Conservation (phyloP, 1,140 invertebrate species). For the Zelostemma sp. region DNA sequence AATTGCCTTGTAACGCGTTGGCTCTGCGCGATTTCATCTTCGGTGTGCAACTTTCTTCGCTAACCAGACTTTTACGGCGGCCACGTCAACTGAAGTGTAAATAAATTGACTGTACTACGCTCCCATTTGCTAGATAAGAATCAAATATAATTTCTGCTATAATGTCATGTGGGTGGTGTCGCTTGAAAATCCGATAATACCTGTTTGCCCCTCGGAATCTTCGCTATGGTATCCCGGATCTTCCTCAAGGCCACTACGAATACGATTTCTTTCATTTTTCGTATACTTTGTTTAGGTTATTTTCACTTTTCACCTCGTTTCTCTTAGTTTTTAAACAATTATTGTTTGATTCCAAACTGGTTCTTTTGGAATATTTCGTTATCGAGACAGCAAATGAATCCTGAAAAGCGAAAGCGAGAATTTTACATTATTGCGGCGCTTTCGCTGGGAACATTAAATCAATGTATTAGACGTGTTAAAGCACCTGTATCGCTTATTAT, state of each 20-base stretch:
- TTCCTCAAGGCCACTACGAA: conserved; percentile 33
- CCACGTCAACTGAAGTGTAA: conserved; percentile 57
- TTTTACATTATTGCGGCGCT: too few species aligned
- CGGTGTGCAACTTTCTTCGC: neutral
- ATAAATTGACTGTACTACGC: conserved; percentile 63
- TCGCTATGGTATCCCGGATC: conserved; percentile 30
- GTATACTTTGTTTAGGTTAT: neutral
- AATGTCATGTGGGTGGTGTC: conserved; percentile 47
- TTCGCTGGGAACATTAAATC: too few species aligned
- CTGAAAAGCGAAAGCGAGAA: too few species aligned
- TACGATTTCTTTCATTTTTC: conserved; percentile 44
- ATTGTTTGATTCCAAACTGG: too few species aligned
- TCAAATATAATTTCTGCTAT: conserved; percentile 66
- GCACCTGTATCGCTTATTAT: conserved; percentile 28
- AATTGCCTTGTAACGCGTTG: conserved; percentile 5
- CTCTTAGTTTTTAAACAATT: too few species aligned
- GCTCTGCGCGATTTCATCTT: conserved; percentile 5
- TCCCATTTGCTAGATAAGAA: conserved; percentile 68
- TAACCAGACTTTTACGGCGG: conserved; percentile 38
- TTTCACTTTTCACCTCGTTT: conserved; percentile 5
- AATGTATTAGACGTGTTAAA: conserved; percentile 25
- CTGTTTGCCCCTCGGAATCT: conserved; percentile 42
- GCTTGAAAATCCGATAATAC: conserved; percentile 52
- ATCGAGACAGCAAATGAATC: too few species aligned
- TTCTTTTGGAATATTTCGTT: too few species aligned